phyloP scores from a whole-genome alignment of 2,797 vertebrate species.

The Spheniscus humboldti region DNA sequence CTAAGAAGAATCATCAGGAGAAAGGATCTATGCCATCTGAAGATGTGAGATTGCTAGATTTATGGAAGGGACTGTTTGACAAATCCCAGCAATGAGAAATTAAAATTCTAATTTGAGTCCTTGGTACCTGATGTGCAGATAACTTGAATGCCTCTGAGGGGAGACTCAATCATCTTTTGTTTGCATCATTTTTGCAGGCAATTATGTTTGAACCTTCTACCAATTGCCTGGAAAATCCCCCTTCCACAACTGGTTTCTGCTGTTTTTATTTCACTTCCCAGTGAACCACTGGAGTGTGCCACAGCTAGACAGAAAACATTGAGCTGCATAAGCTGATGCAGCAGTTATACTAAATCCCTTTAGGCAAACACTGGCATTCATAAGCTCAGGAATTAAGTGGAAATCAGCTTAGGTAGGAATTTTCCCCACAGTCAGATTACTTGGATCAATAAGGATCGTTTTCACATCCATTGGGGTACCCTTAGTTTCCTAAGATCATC shows the following conservation, averaged over 20 bases:
- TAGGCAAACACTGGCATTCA: neutral
- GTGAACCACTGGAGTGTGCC: neutral
- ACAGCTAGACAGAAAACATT: neutral
- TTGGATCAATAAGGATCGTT: neutral
- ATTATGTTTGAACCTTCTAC: neutral
- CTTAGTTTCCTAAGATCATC: neutral
- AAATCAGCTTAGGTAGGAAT: neutral
- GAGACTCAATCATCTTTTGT: neutral
- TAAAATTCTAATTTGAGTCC: neutral
- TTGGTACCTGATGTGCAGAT: neutral
- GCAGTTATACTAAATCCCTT: neutral
- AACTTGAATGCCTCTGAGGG: neutral
- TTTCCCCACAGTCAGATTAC: neutral
- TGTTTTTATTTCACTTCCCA: neutral
- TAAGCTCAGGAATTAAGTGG: neutral
- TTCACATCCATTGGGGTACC: neutral
- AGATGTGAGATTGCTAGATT: neutral
- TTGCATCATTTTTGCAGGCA: neutral
- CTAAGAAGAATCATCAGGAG: neutral
- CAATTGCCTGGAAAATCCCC: neutral
- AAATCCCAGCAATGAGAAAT: neutral
- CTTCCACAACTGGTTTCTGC: neutral
- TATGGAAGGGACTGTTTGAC: neutral
- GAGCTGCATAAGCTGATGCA: neutral
- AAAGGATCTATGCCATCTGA: neutral